Base-by-base conservation (phyloP, 2,113 vertebrate species). In the Drymodes brunneopygia region DNA sequence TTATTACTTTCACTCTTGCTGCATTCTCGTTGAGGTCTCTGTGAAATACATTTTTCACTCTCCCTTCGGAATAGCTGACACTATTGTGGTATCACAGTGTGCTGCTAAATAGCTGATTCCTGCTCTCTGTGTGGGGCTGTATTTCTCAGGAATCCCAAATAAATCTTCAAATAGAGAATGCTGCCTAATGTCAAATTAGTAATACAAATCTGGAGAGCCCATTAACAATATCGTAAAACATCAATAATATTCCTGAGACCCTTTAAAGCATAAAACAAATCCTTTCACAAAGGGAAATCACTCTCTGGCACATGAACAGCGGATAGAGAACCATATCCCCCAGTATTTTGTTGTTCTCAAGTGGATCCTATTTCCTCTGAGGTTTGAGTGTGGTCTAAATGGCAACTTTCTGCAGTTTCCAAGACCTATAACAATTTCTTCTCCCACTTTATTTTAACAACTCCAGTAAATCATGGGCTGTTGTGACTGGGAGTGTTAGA, bases 381-480 rank as follows among this genome's bases (percentile, higher is more conserved):
- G 92, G 78, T 87, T 74, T 85, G 54, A 94, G 44, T 79, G 48
- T 87, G 60, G 24, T 69, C 94, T 95, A 85, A 83, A 81, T 82
- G 88, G 33, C 5, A 40, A 45, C 92, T 94, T 58, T 83, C 67
- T 85, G 80, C 85, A 93, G 80, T 94, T 95, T 95, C 92, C 86
- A 91, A 93, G 77, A 81, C 77, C 71, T 79, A 19, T 93, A 89
- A 87, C 53, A 75, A 58, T 89, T 91, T 72, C 48, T 91, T 90
- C 50, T 96, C 84, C 53, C 56, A 62, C 81, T 95, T 95, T 90
- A 92, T 94, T 96, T 93, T 66, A 94, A 86, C 77, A 83, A 3
- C 82, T 83, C 64, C 80, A 83, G 86, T 95, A 95, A 95, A 94
- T 92, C 77, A 75, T 17, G 62, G 35, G 51, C 77, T 92, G 70